Base-by-base conservation (phyloP, 2,888 invertebrate genomes). In the Plutella xylostella region DNA sequence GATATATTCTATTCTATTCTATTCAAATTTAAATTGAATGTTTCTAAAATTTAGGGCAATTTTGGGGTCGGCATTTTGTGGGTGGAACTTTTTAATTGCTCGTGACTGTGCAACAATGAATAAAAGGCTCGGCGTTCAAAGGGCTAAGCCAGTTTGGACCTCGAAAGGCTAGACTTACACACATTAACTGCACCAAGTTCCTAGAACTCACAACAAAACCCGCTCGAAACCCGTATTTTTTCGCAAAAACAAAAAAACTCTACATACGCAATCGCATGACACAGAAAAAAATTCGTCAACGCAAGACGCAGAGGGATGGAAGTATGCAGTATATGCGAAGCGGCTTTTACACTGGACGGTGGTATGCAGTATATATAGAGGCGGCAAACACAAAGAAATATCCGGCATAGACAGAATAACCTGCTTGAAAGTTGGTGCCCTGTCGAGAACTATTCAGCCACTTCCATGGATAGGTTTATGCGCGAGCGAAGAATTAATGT, bases 311-410 rank as follows among this genome's bases (percentile, higher is more conserved):
- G 5, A 34, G 14, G 34, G 34, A 34, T 14, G 34, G 14, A 7
- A 25, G 38, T 38, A 44, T 44, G 38, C 38, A 44, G 25, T 34
- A 30, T 31, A 49, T 42, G 45, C 45, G 31, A 22, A 48, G 35
- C 42, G 43, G 43, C 41, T 19, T 14, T 31, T 48, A 47, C 51
- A 43, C 48, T 48, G 48, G 51, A 28, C 48, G 67, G 61, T 54
- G 67, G 68, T 61, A 71, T 70, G 63, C 66, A 62, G 57, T 57
- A 55, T 55, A 56, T 53, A 53, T 50, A 42, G 42, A 42, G 57
- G 57, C 79, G 80, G 80, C 68, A 53, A 54, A 48, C 60, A 68
- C 78, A 83, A 83, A 83, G 78, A 65, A 64, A 69, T 73, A 56
- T 57, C 71, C 56, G 55, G 57, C 72, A 78, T 80, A 70, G 61